Evolutionary conservation across 2,888 invertebrate species (phyloP), one percentile per base, ranked within the genome.

Genomic region (Cryptophagus acutangulus): DNA sequence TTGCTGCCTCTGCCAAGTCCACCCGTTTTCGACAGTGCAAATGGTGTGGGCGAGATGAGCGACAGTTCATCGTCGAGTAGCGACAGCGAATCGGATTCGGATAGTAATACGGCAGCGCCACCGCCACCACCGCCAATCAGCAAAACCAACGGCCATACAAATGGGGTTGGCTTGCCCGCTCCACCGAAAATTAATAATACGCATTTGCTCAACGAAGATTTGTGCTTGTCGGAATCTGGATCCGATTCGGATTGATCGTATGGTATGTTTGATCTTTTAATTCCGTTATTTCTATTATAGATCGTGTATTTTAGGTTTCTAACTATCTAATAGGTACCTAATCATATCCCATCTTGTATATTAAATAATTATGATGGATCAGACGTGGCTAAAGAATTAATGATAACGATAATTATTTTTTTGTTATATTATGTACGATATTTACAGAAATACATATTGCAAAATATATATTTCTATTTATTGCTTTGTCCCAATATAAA

Each of bases 141-240:
- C 59, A 53, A 54, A 48, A 52, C 52, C 36, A 62, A 74, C 69
- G 28, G 74, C 70, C 62, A 63, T 51, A 50, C 56, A 43, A 55
- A 75, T 71, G 61, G 74, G 71, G 38, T 28, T 3, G 26, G 26
- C 3, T 12, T 12, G n/a, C 71, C 54, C 72, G 73, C 52, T 71
- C 66, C 46, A 71, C 31, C 41, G 33, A 52, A 47, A 18, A 41
- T 47, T 8, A 46, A 40, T 17, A n/a, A n/a, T n/a, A 74, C 77
- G 57, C 81, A 83, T 70, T 73, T 85, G 45, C 75, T 90, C 56
- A 85, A 82, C 62, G 87, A 87, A 63, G 90, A 91, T 71, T 77
- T 91, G 60, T 85, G 87, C 73, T 76, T 91, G 60, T 90, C 89
- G 36, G 87, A 87, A 73, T 85, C 87, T 25, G 88, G 86, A 62